A percentile compares a stretch with the other conserved stretches of the same genome.
Evolutionary conservation across 1,140 invertebrate species (phyloP).

Genomic region (Cyclargus thomasi): DNA sequence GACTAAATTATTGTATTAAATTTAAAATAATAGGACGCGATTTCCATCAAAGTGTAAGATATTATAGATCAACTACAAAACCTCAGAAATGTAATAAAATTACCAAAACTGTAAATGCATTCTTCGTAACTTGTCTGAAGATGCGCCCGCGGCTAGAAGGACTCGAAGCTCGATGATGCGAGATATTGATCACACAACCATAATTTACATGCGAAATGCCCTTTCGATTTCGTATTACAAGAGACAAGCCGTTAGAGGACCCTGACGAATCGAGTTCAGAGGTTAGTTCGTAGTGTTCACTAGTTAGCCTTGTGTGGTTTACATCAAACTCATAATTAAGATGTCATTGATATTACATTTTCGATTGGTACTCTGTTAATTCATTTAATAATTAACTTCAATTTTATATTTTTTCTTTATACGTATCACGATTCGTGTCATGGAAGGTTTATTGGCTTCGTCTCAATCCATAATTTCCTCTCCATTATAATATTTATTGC

Average conservation of each 20-base stretch:
- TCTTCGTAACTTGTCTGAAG: constrained; percentile 28
- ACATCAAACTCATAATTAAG: neutral
- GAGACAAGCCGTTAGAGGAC: constrained; percentile 11
- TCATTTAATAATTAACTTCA: neutral
- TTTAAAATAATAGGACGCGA: no score
- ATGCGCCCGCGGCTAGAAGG: constrained; percentile 45
- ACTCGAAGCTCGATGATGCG: constrained; percentile 6
- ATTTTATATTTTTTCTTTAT: neutral
- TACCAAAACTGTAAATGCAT: neutral
- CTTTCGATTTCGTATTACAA: constrained; percentile 10
- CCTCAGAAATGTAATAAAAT: neutral
- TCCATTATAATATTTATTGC: constrained; percentile 4
- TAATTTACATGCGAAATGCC: constrained; percentile 49
- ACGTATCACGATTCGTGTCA: neutral
- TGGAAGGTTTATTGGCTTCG: neutral
- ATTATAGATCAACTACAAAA: neutral
- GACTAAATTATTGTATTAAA: no score
- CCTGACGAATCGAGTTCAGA: constrained; percentile 16
- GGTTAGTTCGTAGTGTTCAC: constrained; percentile 2
- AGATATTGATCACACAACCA: constrained; percentile 29
- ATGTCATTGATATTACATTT: constrained; percentile 2
- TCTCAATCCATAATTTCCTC: neutral
- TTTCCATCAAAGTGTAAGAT: neutral
- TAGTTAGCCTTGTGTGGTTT: constrained; percentile 6
- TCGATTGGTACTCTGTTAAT: constrained; percentile 26